These are phyloP conservation scores for Galbula dea DNA, from an alignment of 2,113 vertebrate genomes.

Conservation along the genomic window DNA sequence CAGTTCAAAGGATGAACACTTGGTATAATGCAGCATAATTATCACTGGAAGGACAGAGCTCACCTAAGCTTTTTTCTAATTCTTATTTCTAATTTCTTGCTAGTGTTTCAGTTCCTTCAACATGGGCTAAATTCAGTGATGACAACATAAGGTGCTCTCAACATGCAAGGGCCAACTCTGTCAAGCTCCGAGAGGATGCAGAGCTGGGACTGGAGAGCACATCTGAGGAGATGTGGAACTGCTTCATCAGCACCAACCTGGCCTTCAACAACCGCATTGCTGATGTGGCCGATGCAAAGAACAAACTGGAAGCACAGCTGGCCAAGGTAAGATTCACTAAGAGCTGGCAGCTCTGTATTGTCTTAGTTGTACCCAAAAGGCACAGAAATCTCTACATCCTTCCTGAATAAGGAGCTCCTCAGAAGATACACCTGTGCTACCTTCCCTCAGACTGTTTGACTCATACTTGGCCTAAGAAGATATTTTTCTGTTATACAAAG, in stretches of 20 bases:
- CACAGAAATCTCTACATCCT: background rate
- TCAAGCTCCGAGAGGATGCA: slow-evolving; percentile 60
- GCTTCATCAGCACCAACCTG: slow-evolving; percentile 65
- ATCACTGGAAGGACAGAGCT: background rate
- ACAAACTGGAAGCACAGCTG: slow-evolving; percentile 69
- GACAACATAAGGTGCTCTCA: slow-evolving; percentile 71
- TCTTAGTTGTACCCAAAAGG: background rate
- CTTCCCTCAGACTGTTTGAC: background rate
- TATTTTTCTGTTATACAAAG: too few species aligned
- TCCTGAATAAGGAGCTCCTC: background rate
- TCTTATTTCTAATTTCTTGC: background rate
- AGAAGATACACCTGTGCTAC: too few species aligned
- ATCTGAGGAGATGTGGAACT: slow-evolving; percentile 68
- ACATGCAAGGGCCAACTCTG: slow-evolving; percentile 60
- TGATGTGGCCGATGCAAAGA: slow-evolving; percentile 57
- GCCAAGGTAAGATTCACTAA: slow-evolving; percentile 60
- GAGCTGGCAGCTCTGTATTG: background rate
- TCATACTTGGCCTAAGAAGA: fast-evolving
- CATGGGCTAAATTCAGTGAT: slow-evolving; percentile 73
- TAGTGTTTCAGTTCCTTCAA: slow-evolving; percentile 60
- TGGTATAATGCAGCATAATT: background rate
- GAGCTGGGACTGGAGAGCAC: slow-evolving; percentile 44
- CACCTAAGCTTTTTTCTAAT: background rate
- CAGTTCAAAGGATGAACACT: background rate
- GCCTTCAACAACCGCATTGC: slow-evolving; percentile 61